These are phyloP conservation scores for Drosophila arawakana DNA, from an alignment of 1,140 invertebrate genomes.

Conservation along the genomic window DNA sequence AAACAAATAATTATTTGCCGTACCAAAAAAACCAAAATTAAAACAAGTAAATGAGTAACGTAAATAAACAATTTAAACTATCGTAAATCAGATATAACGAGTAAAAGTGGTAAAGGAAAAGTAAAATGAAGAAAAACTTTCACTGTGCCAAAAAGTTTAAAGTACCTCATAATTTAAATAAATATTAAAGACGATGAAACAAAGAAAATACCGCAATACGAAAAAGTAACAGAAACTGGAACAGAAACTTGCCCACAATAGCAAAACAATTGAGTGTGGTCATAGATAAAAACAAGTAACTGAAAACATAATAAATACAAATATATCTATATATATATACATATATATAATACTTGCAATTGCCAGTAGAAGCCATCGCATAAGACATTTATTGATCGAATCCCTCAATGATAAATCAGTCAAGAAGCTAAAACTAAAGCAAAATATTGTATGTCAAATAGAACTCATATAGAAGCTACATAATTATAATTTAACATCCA, in stretches of 20 bases:
- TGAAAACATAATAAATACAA: conserved; percentile 25
- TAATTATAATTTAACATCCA: conserved; percentile 49
- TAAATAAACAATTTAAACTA: conserved; percentile 56
- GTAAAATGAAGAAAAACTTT: conserved; percentile 76
- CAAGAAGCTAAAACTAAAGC: conserved; percentile 8
- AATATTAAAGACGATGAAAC: conserved; percentile 65
- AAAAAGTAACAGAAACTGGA: conserved; percentile 14
- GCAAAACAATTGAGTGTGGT: conserved; percentile 23
- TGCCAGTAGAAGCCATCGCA: conserved; percentile 20
- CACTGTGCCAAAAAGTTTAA: conserved; percentile 84
- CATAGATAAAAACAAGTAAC: conserved; percentile 5
- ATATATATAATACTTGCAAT: conserved; percentile 3
- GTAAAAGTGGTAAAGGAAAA: conserved; percentile 60
- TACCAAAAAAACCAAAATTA: conserved; percentile 60
- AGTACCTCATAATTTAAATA: conserved; percentile 84
- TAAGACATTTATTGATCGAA: conserved; percentile 11
- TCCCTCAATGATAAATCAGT: conserved; percentile 9
- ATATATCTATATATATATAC: conserved; percentile 1
- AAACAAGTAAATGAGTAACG: conserved; percentile 22
- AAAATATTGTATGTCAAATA: conserved; percentile 1
- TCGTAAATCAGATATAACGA: conserved; percentile 25
- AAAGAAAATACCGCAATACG: conserved; percentile 11
- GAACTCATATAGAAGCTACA: conserved; percentile 12
- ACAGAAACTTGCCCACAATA: conserved; percentile 45
- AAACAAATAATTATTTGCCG: conserved; percentile 57